Base-by-base conservation (phyloP, 2,113 vertebrate genomes). In the Gasterosteus nipponicus region DNA sequence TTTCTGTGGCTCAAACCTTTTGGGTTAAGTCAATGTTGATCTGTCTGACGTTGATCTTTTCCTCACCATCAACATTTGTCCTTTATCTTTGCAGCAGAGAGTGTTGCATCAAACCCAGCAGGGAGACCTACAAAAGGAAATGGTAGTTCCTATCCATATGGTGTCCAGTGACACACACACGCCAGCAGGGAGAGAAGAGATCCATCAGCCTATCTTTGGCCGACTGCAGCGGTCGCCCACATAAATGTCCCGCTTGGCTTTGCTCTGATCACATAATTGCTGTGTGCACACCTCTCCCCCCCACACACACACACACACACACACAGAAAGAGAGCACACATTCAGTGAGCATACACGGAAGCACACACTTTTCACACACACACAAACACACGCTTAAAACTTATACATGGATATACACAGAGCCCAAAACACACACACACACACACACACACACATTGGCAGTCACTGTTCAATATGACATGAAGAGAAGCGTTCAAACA, bases 211-310 rank as follows among this genome's bases (percentile, higher is more conserved):
- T 84, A 85, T 88, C 89, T 88, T 86, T 84, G 86, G 78, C 75
- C 33, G 35, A 70, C 81, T 83, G 81, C 65, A 80, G 63, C 70
- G 9, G 49, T 81, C 87, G 80, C 91, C 88, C 87, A 89, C 90
- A 77, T 88, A 87, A 89, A 91, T 84, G 87, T 90, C 81, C 84
- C 84, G 86, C 82, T 91, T 89, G 89, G 89, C 89, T 91, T 78
- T 77, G 76, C 89, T 89, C 83, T 92, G 88, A 91, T 90, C 89
- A 82, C 81, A 90, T 90, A 91, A 92, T 91, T 91, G 85, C 87
- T 81, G 69, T 68, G 80, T 71, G 75, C 64, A 75, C 84, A 87
- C 73, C 81, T 87, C 83, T 83, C 84, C 60, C 82, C 65, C 78
- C 70, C 83, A 69, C 54, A 58, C 83, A 76, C 75, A 80, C 70